Evolutionary conservation across 2,113 vertebrate species (phyloP).

Genomic region (Xiphias gladius): DNA sequence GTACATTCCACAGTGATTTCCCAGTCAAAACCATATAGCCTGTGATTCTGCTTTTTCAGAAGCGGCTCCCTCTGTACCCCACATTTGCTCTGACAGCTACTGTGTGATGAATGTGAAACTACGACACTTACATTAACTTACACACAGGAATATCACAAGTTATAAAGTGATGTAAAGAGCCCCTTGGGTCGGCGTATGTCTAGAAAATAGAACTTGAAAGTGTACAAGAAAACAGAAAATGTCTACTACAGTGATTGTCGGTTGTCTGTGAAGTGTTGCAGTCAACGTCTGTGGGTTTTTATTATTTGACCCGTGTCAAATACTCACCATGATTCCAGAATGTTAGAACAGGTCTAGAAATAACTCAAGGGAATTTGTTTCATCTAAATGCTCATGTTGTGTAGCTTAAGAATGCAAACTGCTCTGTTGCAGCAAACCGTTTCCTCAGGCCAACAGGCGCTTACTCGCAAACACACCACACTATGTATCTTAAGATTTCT

Average conservation of each 20-base stretch:
- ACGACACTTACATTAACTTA: conserved; percentile 45
- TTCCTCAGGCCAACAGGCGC: background rate
- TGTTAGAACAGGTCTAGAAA: conserved; percentile 15
- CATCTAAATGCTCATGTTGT: conserved; percentile 21
- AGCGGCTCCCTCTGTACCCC: conserved; percentile 49
- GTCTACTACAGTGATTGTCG: background rate
- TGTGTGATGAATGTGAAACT: conserved; percentile 68
- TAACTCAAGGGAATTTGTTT: conserved; percentile 26
- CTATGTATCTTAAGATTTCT: background rate
- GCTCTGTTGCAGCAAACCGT: conserved; percentile 3
- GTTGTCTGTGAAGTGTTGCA: conserved; percentile 9
- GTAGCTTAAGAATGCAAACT: background rate
- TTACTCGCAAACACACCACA: background rate
- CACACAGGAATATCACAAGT: conserved; percentile 47
- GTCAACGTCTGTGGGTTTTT: conserved; percentile 6
- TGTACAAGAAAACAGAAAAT: conserved; percentile 45
- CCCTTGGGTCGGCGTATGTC: conserved; percentile 16
- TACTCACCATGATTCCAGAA: conserved; percentile 6
- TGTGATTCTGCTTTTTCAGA: conserved; percentile 65
- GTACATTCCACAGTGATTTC: conserved; percentile 56
- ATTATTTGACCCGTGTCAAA: conserved; percentile 26
- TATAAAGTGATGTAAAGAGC: conserved; percentile 51
- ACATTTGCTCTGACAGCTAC: conserved; percentile 68
- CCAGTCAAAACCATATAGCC: conserved; percentile 45
- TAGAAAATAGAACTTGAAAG: conserved; percentile 35